phyloP scores from a whole-genome alignment of 2,797 vertebrate species.

The Triplophysa yarkandensis region DNA sequence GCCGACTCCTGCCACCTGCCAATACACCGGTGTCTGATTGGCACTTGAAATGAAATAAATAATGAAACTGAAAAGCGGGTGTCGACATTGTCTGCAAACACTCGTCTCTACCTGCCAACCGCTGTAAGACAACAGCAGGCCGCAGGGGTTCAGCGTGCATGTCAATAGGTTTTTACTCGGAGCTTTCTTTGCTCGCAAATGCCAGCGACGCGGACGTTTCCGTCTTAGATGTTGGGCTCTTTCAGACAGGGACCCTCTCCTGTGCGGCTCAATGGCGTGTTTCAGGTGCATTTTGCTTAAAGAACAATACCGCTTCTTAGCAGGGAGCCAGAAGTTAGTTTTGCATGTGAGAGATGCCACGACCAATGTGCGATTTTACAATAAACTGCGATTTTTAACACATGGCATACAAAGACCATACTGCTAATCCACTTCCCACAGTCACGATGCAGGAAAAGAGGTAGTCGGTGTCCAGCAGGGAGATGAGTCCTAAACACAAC shows the following conservation, averaged over 20 bases:
- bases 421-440: conserved; percentile 32
- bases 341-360: conserved; percentile 34
- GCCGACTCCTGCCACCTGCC: conserved; percentile 51
- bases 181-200: conserved; percentile 63
- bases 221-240: conserved; percentile 57
- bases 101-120: conserved; percentile 65
- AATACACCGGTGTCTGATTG: conserved; percentile 60
- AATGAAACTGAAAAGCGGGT: conserved; percentile 59
- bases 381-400: conserved; percentile 14
- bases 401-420: conserved; percentile 12
- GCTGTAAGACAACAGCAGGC: conserved; percentile 71
- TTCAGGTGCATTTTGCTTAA: conserved; percentile 27
- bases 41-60: conserved; percentile 74
- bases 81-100: conserved; percentile 60
- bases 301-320: conserved; percentile 45
- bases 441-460: conserved; percentile 49
- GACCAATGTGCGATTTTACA: conserved; percentile 38
- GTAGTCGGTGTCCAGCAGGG: conserved; percentile 32
- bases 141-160: conserved; percentile 63
- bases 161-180: conserved; percentile 60
- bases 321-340: conserved; percentile 41
- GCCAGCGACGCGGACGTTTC: conserved; percentile 64
- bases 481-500: conserved; percentile 41
- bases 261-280: conserved; percentile 58
- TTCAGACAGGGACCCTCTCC: conserved; percentile 57